Conservation (phyloP, 2,113 vertebrate species). For the Heptranchias perlo region DNA sequence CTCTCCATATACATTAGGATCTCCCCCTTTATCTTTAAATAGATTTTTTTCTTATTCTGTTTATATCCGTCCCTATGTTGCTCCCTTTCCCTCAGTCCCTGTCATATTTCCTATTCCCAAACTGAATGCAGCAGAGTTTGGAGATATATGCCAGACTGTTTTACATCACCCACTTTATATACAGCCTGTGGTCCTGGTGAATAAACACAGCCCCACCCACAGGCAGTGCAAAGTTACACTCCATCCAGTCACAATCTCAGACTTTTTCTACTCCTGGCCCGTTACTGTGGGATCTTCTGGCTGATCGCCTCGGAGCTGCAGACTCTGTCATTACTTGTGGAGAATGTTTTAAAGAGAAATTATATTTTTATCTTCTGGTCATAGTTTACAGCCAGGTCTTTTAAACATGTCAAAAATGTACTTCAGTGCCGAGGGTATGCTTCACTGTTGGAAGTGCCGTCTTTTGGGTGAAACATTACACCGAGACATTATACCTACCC, state of each 20-base stretch:
- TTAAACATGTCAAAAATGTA: neutral
- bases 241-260: constrained; percentile 14
- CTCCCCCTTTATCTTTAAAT: neutral
- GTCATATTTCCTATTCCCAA: neutral
- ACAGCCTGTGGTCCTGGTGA: neutral
- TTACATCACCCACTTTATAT: constrained; percentile 29
- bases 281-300: neutral
- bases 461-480: neutral
- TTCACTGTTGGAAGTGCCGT: neutral
- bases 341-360: neutral
- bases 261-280: neutral
- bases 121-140: neutral
- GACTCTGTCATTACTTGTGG: neutral
- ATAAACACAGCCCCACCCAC: constrained; percentile 24
- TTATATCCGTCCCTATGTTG: neutral
- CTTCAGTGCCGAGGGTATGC: neutral
- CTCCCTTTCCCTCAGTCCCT: neutral
- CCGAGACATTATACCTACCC: neutral
- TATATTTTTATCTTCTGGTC: neutral
- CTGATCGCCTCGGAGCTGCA: neutral
- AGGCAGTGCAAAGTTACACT: neutral
- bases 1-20: neutral
- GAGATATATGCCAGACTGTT: neutral
- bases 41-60: no score
- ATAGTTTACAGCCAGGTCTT: neutral